Evolutionary conservation across 2,113 vertebrate species (phyloP), one percentile per base, ranked within the genome.

Genomic region (Salvelinus fontinalis): DNA sequence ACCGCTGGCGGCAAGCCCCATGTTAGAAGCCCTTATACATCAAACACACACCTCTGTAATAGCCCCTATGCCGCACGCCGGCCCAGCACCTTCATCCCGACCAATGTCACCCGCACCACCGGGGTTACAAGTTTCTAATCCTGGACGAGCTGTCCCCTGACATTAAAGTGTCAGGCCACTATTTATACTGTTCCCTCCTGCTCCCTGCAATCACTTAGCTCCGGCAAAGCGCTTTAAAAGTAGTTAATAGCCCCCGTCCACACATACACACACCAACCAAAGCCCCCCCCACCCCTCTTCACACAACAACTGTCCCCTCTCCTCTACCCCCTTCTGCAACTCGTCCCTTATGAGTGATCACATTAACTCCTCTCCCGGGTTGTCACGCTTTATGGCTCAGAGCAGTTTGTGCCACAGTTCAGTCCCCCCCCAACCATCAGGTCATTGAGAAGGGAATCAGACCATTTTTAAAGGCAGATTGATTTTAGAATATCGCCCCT

Each of bases 131-230:
- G 89, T 94, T 95, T 96, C 95, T 95, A 96, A 97, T 98, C 96
- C 95, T 92, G 89, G 93, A 95, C 94, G 94, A 96, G 93, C 94
- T 93, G 95, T 95, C 93, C 91, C 93, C 92, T 93, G 95, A 95
- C 95, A 97, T 97, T 97, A 97, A 98, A 95, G 94, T 99, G 97
- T 98, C 97, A 96, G 85, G 89, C 83, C 91, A 94, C 94, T 98
- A 98, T 99, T 99, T 98, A 98, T 97, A 94, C 82, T 77, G 66
- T 81, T 72, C 39, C 11, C 13, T 11, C 86, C 90, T 84, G 89
- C 78, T 90, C 88, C 91, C 90, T 89, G 90, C 92, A 93, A 95
- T 94, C 93, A 93, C 93, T 95, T 95, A 94, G 90, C 93, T 93
- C 91, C 91, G 86, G 92, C 92, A 90, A 87, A 87, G 92, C 92